phyloP scores from a whole-genome alignment of 2,888 invertebrate species.

The Dynastes hyllus region DNA sequence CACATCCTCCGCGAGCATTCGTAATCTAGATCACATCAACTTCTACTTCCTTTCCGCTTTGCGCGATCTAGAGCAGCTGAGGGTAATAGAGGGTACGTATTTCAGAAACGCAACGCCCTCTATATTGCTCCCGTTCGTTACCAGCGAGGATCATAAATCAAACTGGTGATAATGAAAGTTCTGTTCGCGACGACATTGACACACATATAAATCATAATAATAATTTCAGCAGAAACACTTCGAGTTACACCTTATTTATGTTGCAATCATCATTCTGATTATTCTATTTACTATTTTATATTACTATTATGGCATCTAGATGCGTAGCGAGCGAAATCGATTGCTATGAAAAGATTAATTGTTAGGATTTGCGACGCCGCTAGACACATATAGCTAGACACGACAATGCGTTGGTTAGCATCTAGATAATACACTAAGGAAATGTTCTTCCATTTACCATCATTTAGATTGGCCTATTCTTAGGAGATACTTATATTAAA shows the following conservation, averaged over 20 bases:
- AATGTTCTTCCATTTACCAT: too few species aligned
- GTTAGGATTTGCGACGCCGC: neutral
- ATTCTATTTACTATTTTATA: constrained; percentile 31
- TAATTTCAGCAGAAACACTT: constrained; percentile 32
- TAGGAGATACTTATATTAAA: too few species aligned
- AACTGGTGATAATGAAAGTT: constrained; percentile 57
- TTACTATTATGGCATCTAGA: neutral
- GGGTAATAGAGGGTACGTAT: constrained; percentile 12
- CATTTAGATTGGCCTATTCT: too few species aligned
- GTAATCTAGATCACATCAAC: constrained; percentile 4
- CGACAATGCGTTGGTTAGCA: too few species aligned
- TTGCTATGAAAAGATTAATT: constrained; percentile 15
- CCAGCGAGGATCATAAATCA: constrained; percentile 55
- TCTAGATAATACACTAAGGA: too few species aligned
- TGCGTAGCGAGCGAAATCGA: neutral
- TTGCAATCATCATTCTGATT: constrained; percentile 15
- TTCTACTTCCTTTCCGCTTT: neutral
- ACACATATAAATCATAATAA: constrained; percentile 56
- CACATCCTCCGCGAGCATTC: neutral
- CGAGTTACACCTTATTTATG: constrained; percentile 17
- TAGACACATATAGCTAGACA: too few species aligned
- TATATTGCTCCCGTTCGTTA: constrained; percentile 34
- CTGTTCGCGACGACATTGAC: constrained; percentile 56
- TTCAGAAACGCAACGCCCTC: constrained; percentile 29
- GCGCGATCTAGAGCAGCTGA: neutral